Evolutionary conservation across 2,797 vertebrate genomes (phyloP), one percentile per base, ranked within the genome.

Genomic region (Euthynnus affinis): DNA sequence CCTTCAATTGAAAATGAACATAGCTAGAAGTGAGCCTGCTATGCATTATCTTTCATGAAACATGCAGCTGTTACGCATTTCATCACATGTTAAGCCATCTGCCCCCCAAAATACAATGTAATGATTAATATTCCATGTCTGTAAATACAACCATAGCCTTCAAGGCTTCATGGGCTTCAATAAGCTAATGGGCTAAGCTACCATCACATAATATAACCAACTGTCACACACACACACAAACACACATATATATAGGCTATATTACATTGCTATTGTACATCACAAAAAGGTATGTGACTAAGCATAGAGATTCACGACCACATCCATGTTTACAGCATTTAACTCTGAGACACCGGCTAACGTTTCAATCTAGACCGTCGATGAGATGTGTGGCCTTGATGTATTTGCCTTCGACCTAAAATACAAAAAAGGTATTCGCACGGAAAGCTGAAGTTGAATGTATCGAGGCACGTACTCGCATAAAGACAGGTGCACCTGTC

Each of bases 401-500:
- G 74, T 22, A 15, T 78, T 69, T 52, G 65, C 63, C 73, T 81
- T 84, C 77, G 80, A 81, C 78, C 86, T 78, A 63, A 84, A 88
- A 90, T 60, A 34, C 13, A 42, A 51, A 37, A 53, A 74, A 87
- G 78, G 68, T 59, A 82, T 75, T 60, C 70, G 27, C 59, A 74
- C 64, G 27, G 80, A 79, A 29, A 71, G 9, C 86, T 74, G 80
- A 87, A 92, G 90, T 90, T 92, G 86, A 69, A 87, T 20, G 63
- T 87, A 87, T 88, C 87, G 82, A 88, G 68, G 87, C 90, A 91
- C 92, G 92, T 93, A 87, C 89, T 83, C 70, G 80, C 73, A 74
- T 84, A 64, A 78, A 89, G 72, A 80, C 91, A 94, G 93, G 92
- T 94, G 92, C 93, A 94, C 94, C 92, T 94, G 92, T 93, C 93